Conservation (phyloP, 2,113 vertebrate genomes). For the Mohoua ochrocephala region DNA sequence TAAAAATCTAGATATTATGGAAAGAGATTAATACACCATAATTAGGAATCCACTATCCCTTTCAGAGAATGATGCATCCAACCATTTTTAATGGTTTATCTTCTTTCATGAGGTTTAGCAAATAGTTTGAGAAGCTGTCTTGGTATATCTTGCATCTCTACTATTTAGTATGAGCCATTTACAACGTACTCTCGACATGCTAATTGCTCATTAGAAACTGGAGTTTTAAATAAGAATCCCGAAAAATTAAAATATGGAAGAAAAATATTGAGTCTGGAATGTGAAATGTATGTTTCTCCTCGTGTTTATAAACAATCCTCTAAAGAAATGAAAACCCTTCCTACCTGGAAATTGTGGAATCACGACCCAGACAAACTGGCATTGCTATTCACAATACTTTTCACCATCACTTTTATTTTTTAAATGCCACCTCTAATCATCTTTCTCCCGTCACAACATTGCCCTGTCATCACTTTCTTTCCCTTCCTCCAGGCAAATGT, state of each 20-base stretch:
- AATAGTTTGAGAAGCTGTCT: not conserved
- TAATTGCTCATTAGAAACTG: not conserved
- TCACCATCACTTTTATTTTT: not conserved
- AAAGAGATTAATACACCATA: not conserved
- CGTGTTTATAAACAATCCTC: not conserved
- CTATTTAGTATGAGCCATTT: not conserved
- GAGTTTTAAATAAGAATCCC: not conserved
- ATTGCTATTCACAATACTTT: not conserved
- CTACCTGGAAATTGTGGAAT: not conserved
- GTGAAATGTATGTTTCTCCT: not conserved
- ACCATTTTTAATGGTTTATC: not conserved
- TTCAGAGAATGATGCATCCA: not conserved
- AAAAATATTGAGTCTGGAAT: not conserved
- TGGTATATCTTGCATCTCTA: not conserved
- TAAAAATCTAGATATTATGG: not conserved
- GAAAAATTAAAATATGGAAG: not conserved
- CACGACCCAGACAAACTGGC: not conserved
- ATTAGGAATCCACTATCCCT: not conserved
- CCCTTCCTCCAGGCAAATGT: conserved; percentile 12
- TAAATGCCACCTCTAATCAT: not conserved
- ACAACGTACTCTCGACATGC: no score
- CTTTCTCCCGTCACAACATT: not conserved
- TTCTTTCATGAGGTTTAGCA: not conserved
- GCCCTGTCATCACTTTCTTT: conserved; percentile 9
- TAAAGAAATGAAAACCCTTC: not conserved